Evolutionary conservation across 1,140 invertebrate genomes (phyloP).

Genomic region (Orussus abietinus): DNA sequence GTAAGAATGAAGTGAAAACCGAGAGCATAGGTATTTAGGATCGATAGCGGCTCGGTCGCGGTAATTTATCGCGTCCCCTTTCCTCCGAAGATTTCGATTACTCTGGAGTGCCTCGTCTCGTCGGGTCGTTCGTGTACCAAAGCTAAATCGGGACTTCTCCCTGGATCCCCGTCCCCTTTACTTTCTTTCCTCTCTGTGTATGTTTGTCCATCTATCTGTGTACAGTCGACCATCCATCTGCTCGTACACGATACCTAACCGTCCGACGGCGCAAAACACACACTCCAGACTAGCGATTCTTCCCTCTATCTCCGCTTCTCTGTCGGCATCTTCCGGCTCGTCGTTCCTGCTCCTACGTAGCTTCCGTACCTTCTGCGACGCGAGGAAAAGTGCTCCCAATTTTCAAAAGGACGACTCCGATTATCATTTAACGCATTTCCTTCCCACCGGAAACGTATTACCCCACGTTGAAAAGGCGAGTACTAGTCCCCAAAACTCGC

Average conservation of each 20-base stretch:
- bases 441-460: too few relatives aligned
- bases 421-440: too few relatives aligned
- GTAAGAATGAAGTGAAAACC: conserved; percentile 24
- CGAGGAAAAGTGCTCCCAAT: too few relatives aligned
- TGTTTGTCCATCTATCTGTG: too few relatives aligned
- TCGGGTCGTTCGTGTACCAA: conserved; percentile 21
- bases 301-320: conserved; percentile 3
- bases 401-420: too few relatives aligned
- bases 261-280: conserved; percentile 10
- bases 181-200: too few relatives aligned
- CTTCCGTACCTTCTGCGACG: too few relatives aligned
- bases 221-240: neutral
- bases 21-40: conserved; percentile 32
- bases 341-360: too few relatives aligned
- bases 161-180: conserved; percentile 11
- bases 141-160: conserved; percentile 25
- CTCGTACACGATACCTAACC: too few relatives aligned
- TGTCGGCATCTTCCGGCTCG: too few relatives aligned
- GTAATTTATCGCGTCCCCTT: conserved; percentile 34
- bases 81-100: conserved; percentile 35
- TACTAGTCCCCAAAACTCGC: too few relatives aligned
- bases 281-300: conserved; percentile 4
- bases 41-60: conserved; percentile 23
- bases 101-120: conserved; percentile 25
- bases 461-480: too few relatives aligned